A percentile compares a stretch with the other conserved stretches of the same genome.
phyloP scores from a whole-genome alignment of 2,888 invertebrate genomes.

The Pyrrhosoma nymphula region DNA sequence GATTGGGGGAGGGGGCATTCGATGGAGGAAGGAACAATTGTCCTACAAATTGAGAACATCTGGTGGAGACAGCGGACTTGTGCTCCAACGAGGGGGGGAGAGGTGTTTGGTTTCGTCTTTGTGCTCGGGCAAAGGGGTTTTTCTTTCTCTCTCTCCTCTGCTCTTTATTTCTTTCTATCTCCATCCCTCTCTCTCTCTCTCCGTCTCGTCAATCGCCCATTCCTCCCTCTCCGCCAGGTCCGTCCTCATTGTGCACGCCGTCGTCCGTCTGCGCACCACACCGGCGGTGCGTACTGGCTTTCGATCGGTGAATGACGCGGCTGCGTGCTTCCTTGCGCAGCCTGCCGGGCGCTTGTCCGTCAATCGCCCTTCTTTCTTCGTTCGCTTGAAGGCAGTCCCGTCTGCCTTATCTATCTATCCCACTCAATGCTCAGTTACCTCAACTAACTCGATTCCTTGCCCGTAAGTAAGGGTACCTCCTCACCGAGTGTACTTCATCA shows the following conservation, averaged over 20 bases:
- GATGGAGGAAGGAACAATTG: slow-evolving; percentile 71
- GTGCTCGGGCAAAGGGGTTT: background rate
- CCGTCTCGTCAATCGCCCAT: background rate
- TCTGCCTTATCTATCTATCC: background rate
- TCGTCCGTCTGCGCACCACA: background rate
- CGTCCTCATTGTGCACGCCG: slow-evolving; percentile 1
- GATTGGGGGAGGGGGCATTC: background rate
- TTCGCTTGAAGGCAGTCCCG: background rate
- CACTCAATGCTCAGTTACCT: background rate
- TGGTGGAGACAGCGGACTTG: slow-evolving; percentile 71
- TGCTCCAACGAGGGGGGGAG: background rate
- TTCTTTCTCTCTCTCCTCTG: background rate
- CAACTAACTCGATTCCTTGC: background rate
- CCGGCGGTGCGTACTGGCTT: background rate
- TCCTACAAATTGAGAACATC: slow-evolving; percentile 73
- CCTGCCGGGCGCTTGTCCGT: background rate
- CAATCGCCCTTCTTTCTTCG: background rate
- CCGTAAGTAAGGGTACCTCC: too few relatives aligned
- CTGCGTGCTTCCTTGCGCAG: background rate
- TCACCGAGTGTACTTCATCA: too few relatives aligned
- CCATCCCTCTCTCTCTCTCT: background rate
- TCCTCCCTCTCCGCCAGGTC: background rate
- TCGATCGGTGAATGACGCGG: background rate
- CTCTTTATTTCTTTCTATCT: too few relatives aligned
- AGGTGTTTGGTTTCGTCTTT: slow-evolving; percentile 34